Conservation (phyloP, 2,797 vertebrate species). For the Aratinga solstitialis region DNA sequence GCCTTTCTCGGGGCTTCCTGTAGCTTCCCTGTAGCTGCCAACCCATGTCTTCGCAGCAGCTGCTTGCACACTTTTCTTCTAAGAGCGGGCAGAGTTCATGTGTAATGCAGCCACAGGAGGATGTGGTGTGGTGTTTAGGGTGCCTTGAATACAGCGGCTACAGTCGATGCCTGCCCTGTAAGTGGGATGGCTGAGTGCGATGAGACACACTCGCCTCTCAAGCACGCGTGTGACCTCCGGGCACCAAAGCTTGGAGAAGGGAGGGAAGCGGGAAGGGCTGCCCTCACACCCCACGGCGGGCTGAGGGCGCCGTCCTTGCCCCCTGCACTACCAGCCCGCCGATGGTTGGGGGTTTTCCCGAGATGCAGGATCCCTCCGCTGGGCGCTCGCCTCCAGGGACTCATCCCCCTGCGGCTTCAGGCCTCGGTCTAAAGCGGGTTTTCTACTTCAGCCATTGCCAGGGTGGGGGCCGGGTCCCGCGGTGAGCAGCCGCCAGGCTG, state of each 20-base stretch:
- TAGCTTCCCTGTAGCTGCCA: not conserved
- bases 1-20: not conserved
- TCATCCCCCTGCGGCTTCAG: not conserved
- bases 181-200: too few species aligned
- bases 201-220: not conserved
- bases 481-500: accelerated
- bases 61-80: not conserved
- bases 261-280: not conserved
- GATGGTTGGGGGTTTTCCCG: not conserved
- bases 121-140: not conserved
- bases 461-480: accelerated
- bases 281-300: not conserved
- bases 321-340: not conserved
- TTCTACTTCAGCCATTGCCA: not conserved
- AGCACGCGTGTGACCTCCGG: too few species aligned
- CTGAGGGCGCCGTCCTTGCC: not conserved
- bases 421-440: not conserved
- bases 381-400: not conserved
- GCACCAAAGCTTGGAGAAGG: accelerated
- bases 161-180: not conserved
- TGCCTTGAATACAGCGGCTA: not conserved
- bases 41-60: accelerated
- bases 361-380: not conserved
- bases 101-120: not conserved
- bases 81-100: accelerated